Evolutionary conservation across 2,113 vertebrate genomes (phyloP).

Genomic region (Eurypyga helias): DNA sequence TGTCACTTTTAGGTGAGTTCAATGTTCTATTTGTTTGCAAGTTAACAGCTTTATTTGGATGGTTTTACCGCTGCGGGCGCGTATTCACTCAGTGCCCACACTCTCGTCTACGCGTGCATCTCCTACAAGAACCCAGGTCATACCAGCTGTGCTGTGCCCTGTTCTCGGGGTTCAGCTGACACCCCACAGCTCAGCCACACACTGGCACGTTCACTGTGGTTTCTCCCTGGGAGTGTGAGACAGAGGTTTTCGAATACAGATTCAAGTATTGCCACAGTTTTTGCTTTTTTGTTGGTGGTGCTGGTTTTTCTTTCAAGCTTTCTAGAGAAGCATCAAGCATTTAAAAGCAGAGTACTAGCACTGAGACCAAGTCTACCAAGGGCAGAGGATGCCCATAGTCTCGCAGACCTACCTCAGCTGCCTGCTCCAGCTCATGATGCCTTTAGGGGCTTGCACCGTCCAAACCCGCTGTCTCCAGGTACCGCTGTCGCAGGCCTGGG

Average conservation of each 20-base stretch:
- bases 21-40: background rate
- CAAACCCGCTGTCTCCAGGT: background rate
- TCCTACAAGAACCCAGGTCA: background rate
- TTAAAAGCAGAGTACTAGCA: background rate
- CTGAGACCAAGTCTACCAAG: background rate
- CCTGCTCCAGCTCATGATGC: background rate
- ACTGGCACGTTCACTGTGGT: fast-evolving
- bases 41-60: background rate
- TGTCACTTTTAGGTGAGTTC: background rate
- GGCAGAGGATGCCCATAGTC: background rate
- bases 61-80: background rate
- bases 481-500: background rate
- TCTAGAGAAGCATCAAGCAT: background rate
- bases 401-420: background rate
- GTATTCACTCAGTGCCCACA: background rate
- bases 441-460: fast-evolving
- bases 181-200: background rate
- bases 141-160: background rate
- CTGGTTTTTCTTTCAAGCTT: background rate
- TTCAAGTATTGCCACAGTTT: background rate
- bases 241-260: background rate
- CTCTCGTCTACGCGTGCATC: background rate
- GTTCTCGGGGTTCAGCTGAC: background rate
- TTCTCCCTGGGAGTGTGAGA: background rate
- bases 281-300: background rate